Evolutionary conservation across 2,797 vertebrate species (phyloP), one percentile per base, ranked within the genome.

Genomic region (Semotilus atromaculatus): DNA sequence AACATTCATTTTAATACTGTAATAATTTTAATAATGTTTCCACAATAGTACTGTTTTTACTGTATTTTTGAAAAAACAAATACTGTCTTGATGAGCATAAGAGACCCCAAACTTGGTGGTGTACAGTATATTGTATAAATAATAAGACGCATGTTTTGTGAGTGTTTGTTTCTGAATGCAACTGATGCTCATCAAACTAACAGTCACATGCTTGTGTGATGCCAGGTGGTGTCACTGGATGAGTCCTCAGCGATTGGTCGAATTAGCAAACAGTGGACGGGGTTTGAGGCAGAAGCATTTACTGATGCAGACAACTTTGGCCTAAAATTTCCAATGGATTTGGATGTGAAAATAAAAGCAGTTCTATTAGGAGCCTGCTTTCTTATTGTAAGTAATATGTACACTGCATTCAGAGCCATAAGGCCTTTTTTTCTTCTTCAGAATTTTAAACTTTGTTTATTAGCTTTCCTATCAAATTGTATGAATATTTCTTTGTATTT

Each of bases 291-390:
- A 23, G 95, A 96, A 87, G 70, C 88, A 0, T 93, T 94, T 80
- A 94, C 92, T 0, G 89, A 95, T 29, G 80, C 93, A 0, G 95
- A 96, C 88, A 94, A 96, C 73, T 96, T 96, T 88, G 94, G 95
- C 18, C 90, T 97, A 79, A 90, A 86, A 23, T 96, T 97, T 82
- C 95, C 96, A 0, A 67, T 93, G 88, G 94, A 96, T 70, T 89
- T 97, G 53, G 94, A 96, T 38, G 94, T 96, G 70, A 96, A 94
- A 90, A 92, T 95, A 74, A 97, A 97, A 91, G 96, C 96, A 58
- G 92, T 95, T 81, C 88, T 96, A 88, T 85, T 97, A 0, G 95
- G 94, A 62, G 93, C 95, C 71, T 96, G 95, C 89, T 96, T 97
- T 87, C 95, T 97, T 60, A 95, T 97, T 0, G 95, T 96, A 92